Percentiles rank a stretch among this genome's conserved stretches.
Evolutionary conservation across 2,797 vertebrate genomes (phyloP).

Genomic region (Xenopus petersii): DNA sequence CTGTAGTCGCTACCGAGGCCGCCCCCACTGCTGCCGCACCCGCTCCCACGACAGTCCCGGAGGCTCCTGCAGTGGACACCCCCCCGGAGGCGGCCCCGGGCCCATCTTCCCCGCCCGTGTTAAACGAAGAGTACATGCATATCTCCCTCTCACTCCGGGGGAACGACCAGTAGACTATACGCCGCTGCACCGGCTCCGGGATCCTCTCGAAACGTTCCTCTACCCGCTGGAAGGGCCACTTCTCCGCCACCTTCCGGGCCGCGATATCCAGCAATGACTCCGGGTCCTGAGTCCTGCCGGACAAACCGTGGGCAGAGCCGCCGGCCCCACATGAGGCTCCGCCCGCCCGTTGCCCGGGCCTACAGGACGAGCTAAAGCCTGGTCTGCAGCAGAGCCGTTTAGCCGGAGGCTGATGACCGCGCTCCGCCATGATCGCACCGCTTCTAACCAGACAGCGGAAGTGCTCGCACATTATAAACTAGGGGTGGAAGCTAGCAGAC

Average conservation of each 20-base stretch:
- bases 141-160: constrained; percentile 92
- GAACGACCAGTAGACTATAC: constrained; percentile 96
- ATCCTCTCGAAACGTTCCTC: constrained; percentile 95
- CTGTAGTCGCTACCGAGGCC: constrained; percentile 51
- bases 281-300: constrained; percentile 80
- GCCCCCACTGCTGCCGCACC: constrained; percentile 46
- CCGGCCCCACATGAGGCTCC: constrained; percentile 60
- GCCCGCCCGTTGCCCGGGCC: too few species aligned
- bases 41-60: constrained; percentile 48
- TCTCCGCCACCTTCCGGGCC: constrained; percentile 88
- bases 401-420: constrained; percentile 86
- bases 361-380: too few species aligned
- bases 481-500: constrained; percentile 51
- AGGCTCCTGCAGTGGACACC: constrained; percentile 50
- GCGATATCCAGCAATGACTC: constrained; percentile 91
- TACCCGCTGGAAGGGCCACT: constrained; percentile 93
- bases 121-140: constrained; percentile 96
- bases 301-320: constrained; percentile 68
- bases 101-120: constrained; percentile 78
- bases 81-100: constrained; percentile 36
- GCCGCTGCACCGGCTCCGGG: constrained; percentile 90
- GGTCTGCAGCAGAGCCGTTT: constrained; percentile 82
- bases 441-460: constrained; percentile 89
- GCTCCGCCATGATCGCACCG: constrained; percentile 97
- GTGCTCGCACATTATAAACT: constrained; percentile 85